Evolutionary conservation across 2,888 invertebrate species (phyloP).

Genomic region (Tetanocera ferruginea): DNA sequence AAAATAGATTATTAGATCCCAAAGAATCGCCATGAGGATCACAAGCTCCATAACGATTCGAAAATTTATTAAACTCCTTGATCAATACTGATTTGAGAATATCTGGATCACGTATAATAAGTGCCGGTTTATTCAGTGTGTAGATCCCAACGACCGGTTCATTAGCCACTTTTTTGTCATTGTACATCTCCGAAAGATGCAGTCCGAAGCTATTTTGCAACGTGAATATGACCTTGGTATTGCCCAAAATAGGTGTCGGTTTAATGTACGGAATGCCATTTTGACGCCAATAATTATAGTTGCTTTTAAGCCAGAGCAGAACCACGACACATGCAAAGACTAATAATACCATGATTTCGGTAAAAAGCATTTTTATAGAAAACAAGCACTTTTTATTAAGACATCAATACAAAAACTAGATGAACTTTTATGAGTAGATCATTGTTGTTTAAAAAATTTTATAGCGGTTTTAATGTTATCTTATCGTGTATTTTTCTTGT

Average conservation of each 20-base stretch:
- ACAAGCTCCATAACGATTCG: constrained; percentile 57
- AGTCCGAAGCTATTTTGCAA: constrained; percentile 60
- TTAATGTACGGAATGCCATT: constrained; percentile 65
- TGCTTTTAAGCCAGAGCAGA: constrained; percentile 66
- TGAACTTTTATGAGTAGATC: neutral
- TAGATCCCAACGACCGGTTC: constrained; percentile 66
- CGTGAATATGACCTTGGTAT: constrained; percentile 62
- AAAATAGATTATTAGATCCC: constrained; percentile 69
- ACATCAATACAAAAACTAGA: neutral
- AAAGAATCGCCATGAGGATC: constrained; percentile 66
- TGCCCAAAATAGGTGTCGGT: constrained; percentile 69
- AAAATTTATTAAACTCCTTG: constrained; percentile 70
- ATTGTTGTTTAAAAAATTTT: neutral
- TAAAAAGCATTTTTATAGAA: constrained; percentile 51
- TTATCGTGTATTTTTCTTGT: neutral
- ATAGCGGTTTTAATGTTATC: neutral
- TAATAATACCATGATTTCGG: constrained; percentile 53
- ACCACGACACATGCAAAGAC: constrained; percentile 49
- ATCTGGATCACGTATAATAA: constrained; percentile 70
- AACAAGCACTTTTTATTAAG: neutral
- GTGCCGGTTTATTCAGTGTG: constrained; percentile 69
- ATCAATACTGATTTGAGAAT: constrained; percentile 70
- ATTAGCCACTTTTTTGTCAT: constrained; percentile 55
- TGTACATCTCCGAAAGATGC: constrained; percentile 66
- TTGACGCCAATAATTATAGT: constrained; percentile 64